These are phyloP conservation scores for Montipora cactus DNA, from an alignment of 64 coral and sea anemone genomes.

Conservation along the genomic window DNA sequence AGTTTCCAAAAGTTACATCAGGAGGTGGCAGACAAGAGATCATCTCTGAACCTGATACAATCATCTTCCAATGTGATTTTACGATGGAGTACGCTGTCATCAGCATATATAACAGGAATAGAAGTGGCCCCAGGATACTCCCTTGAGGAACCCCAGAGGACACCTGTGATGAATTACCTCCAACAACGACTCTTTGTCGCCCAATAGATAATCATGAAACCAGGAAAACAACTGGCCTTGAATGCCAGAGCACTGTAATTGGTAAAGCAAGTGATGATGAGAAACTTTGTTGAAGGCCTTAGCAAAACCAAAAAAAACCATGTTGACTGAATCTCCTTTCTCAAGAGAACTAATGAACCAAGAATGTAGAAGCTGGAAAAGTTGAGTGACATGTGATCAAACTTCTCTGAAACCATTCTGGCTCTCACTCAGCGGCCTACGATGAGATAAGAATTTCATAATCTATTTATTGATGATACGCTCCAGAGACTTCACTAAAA, in stretches of 20 bases:
- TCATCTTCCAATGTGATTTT: too few species aligned
- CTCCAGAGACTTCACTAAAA: too few species aligned
- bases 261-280: constrained; percentile 7
- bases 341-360: not conserved
- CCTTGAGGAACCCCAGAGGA: too few species aligned
- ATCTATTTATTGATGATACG: too few species aligned
- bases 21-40: too few species aligned
- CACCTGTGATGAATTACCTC: too few species aligned
- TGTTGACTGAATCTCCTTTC: not conserved
- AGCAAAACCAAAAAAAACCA: not conserved
- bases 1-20: too few species aligned
- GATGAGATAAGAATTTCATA: not conserved
- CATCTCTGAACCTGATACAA: too few species aligned
- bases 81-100: too few species aligned
- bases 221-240: too few species aligned
- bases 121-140: too few species aligned
- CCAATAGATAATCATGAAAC: not conserved
- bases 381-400: not conserved
- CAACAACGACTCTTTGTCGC: not conserved
- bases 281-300: not conserved
- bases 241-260: not conserved
- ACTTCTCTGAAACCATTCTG: constrained; percentile 3
- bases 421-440: not conserved
- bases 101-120: too few species aligned
- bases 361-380: constrained; percentile 10